Evolutionary conservation across 2,888 invertebrate genomes (phyloP), one percentile per base, ranked within the genome.

Genomic region (Sarcophaga caerulescens): DNA sequence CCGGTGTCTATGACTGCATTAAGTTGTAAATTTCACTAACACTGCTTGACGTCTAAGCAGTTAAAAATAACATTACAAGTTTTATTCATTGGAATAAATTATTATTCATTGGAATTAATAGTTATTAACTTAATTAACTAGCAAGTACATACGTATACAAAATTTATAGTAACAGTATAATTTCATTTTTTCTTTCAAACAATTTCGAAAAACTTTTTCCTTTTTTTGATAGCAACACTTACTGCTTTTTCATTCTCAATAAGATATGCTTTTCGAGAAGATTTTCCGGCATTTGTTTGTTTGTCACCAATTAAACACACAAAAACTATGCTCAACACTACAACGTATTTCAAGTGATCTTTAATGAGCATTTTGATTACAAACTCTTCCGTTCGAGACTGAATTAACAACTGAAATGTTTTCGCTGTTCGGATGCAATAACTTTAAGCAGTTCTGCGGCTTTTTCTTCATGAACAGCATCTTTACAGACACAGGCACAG

Each of bases 181-280:
- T 35, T 35, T 35, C 35, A 35, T 35, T 0, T 23, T 23, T 23
- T 23, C 3, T 23, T 3, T 23, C 3, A 23, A 23, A 23, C 3
- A 23, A 23, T 23, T 23, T 23, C 23, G 6, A 6, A 6, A 35
- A 0, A 35, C 6, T 35, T 35, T 35, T 6, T 35, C 35, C 35
- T 0, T 1, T 35, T 35, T 25, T 35, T 35, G 35, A 5, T 35
- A 35, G 0, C 35, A 35, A n/a, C 25, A 81, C 85, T 82, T 66
- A 85, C 82, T 68, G 71, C 79, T 79, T 70, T 82, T 52, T 78
- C 52, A 44, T 85, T 75, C 75, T 85, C 85, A 71, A 85, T 82
- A 25, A 82, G 66, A 78, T 85, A 82, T 5, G 69, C 76, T 44
- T 85, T 85, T 35, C 10, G 17, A 25, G n/a, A 8, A 63, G n/a